Conservation (phyloP, 2,888 invertebrate genomes). For the Podotricha telesiphe region DNA sequence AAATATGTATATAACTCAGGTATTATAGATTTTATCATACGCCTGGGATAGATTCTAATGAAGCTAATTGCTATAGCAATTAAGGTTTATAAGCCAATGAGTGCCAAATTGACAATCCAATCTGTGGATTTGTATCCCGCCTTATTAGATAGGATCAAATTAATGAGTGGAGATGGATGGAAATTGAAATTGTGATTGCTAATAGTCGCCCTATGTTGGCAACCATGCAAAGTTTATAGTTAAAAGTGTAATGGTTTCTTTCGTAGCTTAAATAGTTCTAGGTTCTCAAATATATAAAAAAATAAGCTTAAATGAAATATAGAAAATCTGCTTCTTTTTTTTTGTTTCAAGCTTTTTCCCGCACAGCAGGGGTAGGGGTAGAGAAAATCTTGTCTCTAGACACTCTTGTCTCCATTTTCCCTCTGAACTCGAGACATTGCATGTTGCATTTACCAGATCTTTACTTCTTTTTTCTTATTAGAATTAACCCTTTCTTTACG, state of each 20-base stretch:
- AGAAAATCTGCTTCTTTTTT: too few species aligned
- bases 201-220: background rate
- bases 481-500: too few species aligned
- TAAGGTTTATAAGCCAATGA: slow-evolving; percentile 19
- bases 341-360: too few species aligned
- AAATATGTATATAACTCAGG: background rate
- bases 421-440: too few species aligned
- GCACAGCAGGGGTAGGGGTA: too few species aligned
- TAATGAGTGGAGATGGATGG: slow-evolving; percentile 14
- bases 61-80: slow-evolving; percentile 24
- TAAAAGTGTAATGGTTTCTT: background rate
- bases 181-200: background rate
- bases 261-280: too few species aligned
- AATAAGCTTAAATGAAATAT: too few species aligned
- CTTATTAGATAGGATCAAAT: slow-evolving; percentile 19
- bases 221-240: background rate
- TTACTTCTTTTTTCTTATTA: too few species aligned
- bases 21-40: slow-evolving; percentile 11
- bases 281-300: too few species aligned
- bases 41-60: slow-evolving; percentile 14
- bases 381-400: too few species aligned
- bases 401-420: too few species aligned
- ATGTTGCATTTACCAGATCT: too few species aligned
- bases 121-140: slow-evolving; percentile 17
- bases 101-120: slow-evolving; percentile 21